A percentile compares a stretch with the other conserved stretches of the same genome.
phyloP scores from a whole-genome alignment of 2,797 vertebrate species.

The Yasuhikotakia modesta region DNA sequence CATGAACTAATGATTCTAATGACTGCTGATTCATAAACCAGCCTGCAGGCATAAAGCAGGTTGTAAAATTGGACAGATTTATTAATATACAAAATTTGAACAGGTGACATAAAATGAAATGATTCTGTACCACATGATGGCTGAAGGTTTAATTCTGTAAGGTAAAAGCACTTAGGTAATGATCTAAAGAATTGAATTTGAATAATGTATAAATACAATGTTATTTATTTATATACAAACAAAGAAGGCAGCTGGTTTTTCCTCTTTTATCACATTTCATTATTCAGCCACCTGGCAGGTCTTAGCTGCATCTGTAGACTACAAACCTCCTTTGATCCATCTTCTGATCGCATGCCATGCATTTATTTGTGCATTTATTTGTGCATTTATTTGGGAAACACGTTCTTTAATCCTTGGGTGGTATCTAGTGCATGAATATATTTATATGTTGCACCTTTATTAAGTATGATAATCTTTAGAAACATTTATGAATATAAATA shows the following conservation, averaged over 20 bases:
- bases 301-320: neutral
- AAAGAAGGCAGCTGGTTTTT: neutral
- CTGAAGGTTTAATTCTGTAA: neutral
- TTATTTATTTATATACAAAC: neutral
- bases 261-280: neutral
- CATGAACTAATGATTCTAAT: no score
- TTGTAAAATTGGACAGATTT: no score
- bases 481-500: no score
- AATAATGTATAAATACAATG: neutral
- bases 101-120: neutral
- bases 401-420: neutral
- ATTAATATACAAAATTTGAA: no score
- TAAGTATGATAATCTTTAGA: no score
- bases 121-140: neutral
- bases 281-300: neutral
- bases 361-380: no score
- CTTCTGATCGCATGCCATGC: neutral
- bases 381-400: neutral
- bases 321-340: slow-evolving; percentile 2
- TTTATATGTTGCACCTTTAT: no score
- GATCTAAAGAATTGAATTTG: neutral
- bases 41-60: no score
- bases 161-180: neutral
- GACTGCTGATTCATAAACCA: neutral
- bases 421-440: neutral